Evolutionary conservation across 92 coral and sea anemone genomes (phyloP).

Genomic region (Siderastrea siderea): DNA sequence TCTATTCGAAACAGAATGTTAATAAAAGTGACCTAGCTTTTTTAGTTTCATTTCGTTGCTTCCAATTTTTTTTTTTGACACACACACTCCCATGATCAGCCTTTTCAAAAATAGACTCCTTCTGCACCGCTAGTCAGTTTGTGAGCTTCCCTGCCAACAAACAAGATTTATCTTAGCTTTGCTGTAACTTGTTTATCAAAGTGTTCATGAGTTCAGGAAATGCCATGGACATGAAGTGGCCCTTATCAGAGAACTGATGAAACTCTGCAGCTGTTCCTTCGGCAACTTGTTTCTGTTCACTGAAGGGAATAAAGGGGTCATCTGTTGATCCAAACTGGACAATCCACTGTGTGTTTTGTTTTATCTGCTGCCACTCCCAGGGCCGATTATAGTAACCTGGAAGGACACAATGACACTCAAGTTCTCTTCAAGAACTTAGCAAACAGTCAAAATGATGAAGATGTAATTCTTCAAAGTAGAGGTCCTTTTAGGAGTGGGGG

Average conservation of each 20-base stretch:
- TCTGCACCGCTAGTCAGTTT: too few species aligned
- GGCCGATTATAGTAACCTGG: constrained; percentile 90
- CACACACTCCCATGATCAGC: too few species aligned
- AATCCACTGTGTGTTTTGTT: constrained; percentile 86
- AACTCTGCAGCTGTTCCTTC: constrained; percentile 78
- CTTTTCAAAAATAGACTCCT: too few species aligned
- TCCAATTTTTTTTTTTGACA: too few species aligned
- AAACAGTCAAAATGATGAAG: too few species aligned
- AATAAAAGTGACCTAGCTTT: too few species aligned
- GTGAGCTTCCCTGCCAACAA: not conserved
- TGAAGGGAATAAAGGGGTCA: constrained; percentile 86
- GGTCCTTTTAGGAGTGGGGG: too few species aligned
- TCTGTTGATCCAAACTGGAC: constrained; percentile 93
- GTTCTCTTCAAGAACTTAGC: too few species aligned
- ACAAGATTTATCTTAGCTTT: not conserved
- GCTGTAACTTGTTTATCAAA: constrained; percentile 60
- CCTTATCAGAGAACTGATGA: constrained; percentile 79
- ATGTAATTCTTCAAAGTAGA: too few species aligned
- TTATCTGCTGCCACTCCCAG: constrained; percentile 85
- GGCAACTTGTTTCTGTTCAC: constrained; percentile 87
- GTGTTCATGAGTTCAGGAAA: constrained; percentile 80
- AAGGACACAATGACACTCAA: not conserved
- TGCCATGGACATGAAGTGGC: constrained; percentile 74
- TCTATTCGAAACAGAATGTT: too few species aligned
- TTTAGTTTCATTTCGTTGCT: too few species aligned